Evolutionary conservation across 2,888 invertebrate species (phyloP).

Genomic region (Cacoxenus indagator): DNA sequence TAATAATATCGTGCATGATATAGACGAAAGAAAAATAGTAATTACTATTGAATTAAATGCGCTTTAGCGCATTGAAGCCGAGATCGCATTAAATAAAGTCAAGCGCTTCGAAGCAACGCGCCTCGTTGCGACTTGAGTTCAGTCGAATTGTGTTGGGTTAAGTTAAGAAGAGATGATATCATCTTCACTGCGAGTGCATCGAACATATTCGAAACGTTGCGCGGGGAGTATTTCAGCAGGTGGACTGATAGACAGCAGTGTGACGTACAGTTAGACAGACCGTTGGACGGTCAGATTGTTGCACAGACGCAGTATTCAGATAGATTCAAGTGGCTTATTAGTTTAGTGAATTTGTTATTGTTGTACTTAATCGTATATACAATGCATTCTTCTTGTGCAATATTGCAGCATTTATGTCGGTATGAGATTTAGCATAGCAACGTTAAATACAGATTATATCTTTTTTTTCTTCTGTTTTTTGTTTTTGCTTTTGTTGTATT

Average conservation of each 20-base stretch:
- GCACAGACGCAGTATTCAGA: too few relatives aligned
- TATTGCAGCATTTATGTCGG: neutral
- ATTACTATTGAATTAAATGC: constrained; percentile 5
- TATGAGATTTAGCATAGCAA: constrained; percentile 19
- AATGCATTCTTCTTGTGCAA: constrained; percentile 7
- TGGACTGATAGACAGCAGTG: neutral
- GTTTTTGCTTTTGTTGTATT: neutral
- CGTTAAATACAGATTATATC: constrained; percentile 1
- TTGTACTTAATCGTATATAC: neutral
- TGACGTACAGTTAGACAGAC: neutral
- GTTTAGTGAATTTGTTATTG: neutral
- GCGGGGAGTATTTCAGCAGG: neutral
- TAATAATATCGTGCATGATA: constrained; percentile 10
- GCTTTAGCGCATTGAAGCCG: constrained; percentile 14
- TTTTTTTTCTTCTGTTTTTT: neutral
- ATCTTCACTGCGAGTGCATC: neutral
- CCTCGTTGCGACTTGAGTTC: too few relatives aligned
- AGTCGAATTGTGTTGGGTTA: neutral
- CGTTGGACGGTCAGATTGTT: neutral
- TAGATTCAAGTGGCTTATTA: constrained; percentile 18
- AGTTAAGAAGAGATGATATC: constrained; percentile 13
- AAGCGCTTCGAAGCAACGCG: neutral
- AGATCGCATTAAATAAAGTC: neutral
- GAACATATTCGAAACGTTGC: neutral
- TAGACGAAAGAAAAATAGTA: constrained; percentile 1